Base-by-base conservation (phyloP, 2,113 vertebrate species). In the Australoheros scitulus region DNA sequence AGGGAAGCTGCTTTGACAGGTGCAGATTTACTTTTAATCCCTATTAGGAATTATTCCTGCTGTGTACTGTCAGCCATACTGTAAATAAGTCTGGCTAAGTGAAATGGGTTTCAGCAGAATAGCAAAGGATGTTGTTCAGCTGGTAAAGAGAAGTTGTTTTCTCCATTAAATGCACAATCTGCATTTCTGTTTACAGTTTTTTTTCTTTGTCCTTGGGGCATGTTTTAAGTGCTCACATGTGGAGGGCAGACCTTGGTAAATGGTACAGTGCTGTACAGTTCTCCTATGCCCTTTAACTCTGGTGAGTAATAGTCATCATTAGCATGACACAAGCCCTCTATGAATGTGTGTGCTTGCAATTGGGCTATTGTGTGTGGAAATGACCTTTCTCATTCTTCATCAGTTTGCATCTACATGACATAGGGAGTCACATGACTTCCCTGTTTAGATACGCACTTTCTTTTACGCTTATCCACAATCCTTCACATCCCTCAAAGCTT, bases 241-340 rank as follows among this genome's bases (percentile, higher is more conserved):
- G 38, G 36, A 87, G 61, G 82, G 43, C 57, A 78, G 29, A 74
- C 68, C 79, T 81, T n/a, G 1, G 59, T 61, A 82, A 87, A 84
- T 77, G 84, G 70, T 52, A 77, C 57, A 78, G 61, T 32, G 34
- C 57, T 52, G 87, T 86, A 87, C 38, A 34, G 38, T 61, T 84
- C 81, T 82, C 56, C 82, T 80, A 47, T 89, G 88, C 72, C 92
- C 92, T 91, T 92, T 81, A 87, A 80, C 83, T 50, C 15, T 3
- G 64, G 76, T 92, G 91, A 94, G 80, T 88, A 93, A 93, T 93
- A 92, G 92, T 64, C 59, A 29, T 87, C 91, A 93, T 94, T 93
- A 93, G 87, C 74, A 83, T 80, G 88, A 93, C 76, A 86, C 81
- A 83, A 55, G 77, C 77, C 65, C 72, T 56, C 65, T 47, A 76